phyloP scores from a whole-genome alignment of 2,113 vertebrate species.

The Chloropsis hardwickii region DNA sequence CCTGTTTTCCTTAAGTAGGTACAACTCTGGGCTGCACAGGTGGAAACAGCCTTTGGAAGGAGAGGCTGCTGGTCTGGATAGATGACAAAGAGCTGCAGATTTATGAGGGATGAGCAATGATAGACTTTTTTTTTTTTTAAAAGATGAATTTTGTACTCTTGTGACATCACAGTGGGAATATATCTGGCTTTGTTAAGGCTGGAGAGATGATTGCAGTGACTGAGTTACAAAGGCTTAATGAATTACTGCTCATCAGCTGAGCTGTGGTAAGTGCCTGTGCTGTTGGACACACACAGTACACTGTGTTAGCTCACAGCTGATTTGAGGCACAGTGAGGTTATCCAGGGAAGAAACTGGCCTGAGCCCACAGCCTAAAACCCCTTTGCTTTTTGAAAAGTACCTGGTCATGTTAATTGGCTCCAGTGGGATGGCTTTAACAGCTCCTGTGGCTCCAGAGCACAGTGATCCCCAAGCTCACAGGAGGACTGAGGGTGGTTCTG shows the following conservation, averaged over 20 bases:
- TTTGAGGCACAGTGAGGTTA: conserved; percentile 23
- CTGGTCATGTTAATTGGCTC: not conserved
- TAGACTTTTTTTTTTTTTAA: not conserved
- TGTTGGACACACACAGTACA: not conserved
- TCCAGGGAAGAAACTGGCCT: conserved; percentile 2
- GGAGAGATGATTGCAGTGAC: conserved; percentile 14
- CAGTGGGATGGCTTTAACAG: not conserved
- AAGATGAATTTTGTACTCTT: not conserved
- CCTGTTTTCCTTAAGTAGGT: not conserved
- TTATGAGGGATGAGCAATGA: not conserved
- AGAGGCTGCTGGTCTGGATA: not conserved
- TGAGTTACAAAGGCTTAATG: conserved; percentile 16
- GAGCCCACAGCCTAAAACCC: not conserved
- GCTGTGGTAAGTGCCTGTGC: not conserved
- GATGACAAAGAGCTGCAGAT: not conserved
- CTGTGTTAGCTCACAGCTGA: not conserved
- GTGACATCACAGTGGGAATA: conserved; percentile 18
- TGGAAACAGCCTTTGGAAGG: not conserved
- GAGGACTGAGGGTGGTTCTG: not conserved
- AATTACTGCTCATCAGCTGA: conserved; percentile 25
- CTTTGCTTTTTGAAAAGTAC: not conserved
- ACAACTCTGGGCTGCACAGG: not conserved
- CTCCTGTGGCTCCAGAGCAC: not conserved
- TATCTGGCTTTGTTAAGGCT: not conserved
- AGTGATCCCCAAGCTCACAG: not conserved